These are phyloP conservation scores for Eristalis arbustorum DNA, from an alignment of 2,888 invertebrate species.

Conservation along the genomic window DNA sequence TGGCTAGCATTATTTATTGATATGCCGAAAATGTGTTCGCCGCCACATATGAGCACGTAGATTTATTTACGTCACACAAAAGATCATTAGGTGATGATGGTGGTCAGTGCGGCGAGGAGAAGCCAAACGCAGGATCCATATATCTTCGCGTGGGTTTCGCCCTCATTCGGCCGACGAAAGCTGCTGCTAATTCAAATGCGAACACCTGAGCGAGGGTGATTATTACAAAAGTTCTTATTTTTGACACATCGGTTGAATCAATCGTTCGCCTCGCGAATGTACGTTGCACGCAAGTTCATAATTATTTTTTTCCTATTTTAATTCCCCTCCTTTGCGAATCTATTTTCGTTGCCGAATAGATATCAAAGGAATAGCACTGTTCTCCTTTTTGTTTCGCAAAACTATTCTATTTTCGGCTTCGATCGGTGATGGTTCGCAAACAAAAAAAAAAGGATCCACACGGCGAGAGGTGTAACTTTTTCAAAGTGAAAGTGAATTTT, in stretches of 20 bases:
- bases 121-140: not conserved
- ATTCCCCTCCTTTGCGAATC: constrained; percentile 51
- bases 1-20: constrained; percentile 59
- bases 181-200: constrained; percentile 15
- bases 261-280: constrained; percentile 28
- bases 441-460: not conserved
- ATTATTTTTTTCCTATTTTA: not conserved
- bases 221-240: constrained; percentile 7
- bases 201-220: constrained; percentile 56
- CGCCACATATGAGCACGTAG: not conserved
- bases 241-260: constrained; percentile 23
- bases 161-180: constrained; percentile 46
- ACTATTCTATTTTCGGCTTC: constrained; percentile 16
- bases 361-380: constrained; percentile 56
- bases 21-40: constrained; percentile 11
- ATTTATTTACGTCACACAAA: constrained; percentile 63
- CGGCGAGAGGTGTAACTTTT: constrained; percentile 15
- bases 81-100: constrained; percentile 22
- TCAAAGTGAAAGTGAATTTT: constrained; percentile 2
- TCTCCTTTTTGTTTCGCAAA: not conserved
- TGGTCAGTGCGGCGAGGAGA: constrained; percentile 20
- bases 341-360: constrained; percentile 65
- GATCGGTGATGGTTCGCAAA: constrained; percentile 9
- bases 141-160: constrained; percentile 47
- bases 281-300: constrained; percentile 46